phyloP scores from a whole-genome alignment of 2,888 invertebrate genomes.

The Dendrolimus pini region DNA sequence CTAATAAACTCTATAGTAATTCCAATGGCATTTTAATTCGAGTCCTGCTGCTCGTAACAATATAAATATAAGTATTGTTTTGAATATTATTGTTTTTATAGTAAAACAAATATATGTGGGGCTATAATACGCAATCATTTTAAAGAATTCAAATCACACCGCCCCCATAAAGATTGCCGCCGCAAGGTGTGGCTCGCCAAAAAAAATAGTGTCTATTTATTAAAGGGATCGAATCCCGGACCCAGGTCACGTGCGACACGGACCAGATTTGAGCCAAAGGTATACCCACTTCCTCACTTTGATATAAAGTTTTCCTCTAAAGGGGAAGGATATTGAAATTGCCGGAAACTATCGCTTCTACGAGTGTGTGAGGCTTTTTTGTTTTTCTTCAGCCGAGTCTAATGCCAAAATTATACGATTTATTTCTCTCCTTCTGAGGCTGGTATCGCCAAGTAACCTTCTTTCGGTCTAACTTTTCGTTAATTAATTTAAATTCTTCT shows the following conservation, averaged over 20 bases:
- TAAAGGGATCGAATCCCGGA: slow-evolving; percentile 46
- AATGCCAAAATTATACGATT: no score
- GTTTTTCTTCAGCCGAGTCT: no score
- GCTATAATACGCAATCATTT: slow-evolving; percentile 13
- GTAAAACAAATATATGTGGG: background rate
- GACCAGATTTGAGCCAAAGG: slow-evolving; percentile 62
- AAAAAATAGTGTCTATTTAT: slow-evolving; percentile 69
- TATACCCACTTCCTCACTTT: slow-evolving; percentile 37
- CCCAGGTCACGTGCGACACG: slow-evolving; percentile 49
- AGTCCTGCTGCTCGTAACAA: no score
- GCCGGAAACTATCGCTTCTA: slow-evolving; percentile 25
- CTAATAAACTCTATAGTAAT: no score
- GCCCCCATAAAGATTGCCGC: slow-evolving; percentile 55
- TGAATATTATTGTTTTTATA: no score
- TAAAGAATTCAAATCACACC: slow-evolving; percentile 54
- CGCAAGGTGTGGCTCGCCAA: slow-evolving; percentile 60
- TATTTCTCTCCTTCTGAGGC: no score
- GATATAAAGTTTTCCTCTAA: slow-evolving; percentile 55
- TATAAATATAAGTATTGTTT: no score
- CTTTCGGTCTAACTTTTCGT: no score
- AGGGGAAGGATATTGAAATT: slow-evolving; percentile 49
- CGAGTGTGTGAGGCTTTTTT: no score
- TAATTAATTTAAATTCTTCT: no score
- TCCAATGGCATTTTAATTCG: no score
- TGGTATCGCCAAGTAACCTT: no score